Conservation (phyloP, 2,113 vertebrate genomes). For the Colinus virginianus region DNA sequence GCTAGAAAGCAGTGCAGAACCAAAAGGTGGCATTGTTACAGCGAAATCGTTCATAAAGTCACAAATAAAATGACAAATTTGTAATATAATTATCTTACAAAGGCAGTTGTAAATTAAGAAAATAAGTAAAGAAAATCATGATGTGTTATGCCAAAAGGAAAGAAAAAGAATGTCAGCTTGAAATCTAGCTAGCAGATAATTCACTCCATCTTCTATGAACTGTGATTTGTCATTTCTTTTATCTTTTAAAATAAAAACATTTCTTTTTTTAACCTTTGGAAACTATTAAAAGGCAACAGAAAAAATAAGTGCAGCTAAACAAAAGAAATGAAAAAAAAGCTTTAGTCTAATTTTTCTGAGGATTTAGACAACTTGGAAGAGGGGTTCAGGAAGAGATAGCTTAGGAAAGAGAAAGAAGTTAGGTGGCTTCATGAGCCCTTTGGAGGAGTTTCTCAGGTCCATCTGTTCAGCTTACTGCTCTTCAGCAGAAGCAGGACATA, state of each 20-base stretch:
- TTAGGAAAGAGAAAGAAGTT: background rate
- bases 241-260: background rate
- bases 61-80: background rate
- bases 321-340: background rate
- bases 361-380: background rate
- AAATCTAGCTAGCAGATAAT: background rate
- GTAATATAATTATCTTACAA: background rate
- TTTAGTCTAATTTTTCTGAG: background rate
- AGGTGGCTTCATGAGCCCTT: background rate
- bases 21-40: background rate
- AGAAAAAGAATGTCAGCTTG: background rate
- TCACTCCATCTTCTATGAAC: background rate
- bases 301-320: background rate
- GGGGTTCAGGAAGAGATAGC: background rate
- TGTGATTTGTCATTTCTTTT: background rate
- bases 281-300: background rate
- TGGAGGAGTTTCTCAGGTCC: background rate
- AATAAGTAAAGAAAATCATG: background rate
- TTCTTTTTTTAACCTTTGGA: background rate
- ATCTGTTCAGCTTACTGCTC: background rate
- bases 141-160: background rate
- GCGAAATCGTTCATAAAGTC: background rate
- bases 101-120: background rate
- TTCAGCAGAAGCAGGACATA: conserved; percentile 6
- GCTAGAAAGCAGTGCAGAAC: background rate